phyloP scores from a whole-genome alignment of 2,113 vertebrate species.

The Phylloscopus trochilus region DNA sequence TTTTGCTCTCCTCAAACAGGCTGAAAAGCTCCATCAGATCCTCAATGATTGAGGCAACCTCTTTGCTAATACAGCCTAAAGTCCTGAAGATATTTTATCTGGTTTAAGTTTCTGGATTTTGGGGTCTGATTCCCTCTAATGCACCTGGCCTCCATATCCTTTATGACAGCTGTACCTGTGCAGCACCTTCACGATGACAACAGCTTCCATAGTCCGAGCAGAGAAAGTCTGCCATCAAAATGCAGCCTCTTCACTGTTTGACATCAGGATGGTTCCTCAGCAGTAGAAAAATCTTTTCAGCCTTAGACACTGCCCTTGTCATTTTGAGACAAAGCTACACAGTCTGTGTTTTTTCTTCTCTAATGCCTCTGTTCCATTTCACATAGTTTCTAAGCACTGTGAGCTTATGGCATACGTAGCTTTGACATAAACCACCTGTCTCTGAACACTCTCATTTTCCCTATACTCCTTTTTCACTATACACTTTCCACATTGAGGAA shows the following conservation, averaged over 20 bases:
- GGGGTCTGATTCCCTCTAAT: not conserved
- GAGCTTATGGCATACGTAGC: not conserved
- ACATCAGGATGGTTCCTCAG: not conserved
- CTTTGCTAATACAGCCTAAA: not conserved
- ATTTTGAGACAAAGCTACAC: not conserved
- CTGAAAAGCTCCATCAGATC: not conserved
- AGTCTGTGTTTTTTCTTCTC: not conserved
- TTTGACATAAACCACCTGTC: slow-evolving; percentile 15
- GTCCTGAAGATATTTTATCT: not conserved
- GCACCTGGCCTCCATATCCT: not conserved
- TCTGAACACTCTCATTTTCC: not conserved
- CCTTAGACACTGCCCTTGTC: not conserved
- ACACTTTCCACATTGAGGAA: not conserved
- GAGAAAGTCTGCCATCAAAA: not conserved
- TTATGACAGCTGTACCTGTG: not conserved
- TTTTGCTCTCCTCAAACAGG: not conserved
- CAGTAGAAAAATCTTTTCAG: not conserved
- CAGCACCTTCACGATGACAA: not conserved
- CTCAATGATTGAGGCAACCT: not conserved
- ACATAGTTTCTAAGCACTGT: not conserved
- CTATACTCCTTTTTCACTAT: not conserved
- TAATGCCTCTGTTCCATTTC: not conserved
- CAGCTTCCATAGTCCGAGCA: not conserved
- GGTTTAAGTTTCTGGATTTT: not conserved
- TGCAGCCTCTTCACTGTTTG: not conserved